Percentiles rank a stretch among this genome's conserved stretches.
Evolutionary conservation across 2,113 vertebrate genomes (phyloP).

Genomic region (Onychostruthus taczanowskii): DNA sequence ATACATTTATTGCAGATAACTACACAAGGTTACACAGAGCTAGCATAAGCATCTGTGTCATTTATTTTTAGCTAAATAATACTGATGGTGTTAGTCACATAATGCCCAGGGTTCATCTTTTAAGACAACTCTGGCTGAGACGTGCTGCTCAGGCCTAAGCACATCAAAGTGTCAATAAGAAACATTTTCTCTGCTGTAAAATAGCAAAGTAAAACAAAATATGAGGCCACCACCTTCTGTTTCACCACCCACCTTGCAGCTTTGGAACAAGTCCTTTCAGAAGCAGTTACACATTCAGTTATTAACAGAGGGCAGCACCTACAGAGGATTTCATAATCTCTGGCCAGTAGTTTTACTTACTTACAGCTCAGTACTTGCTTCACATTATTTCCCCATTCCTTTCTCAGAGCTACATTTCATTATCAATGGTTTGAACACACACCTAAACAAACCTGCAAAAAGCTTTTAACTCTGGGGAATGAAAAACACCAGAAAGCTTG

Average conservation of each 20-base stretch:
- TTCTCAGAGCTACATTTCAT: not conserved
- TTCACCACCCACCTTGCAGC: not conserved
- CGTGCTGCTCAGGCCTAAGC: not conserved
- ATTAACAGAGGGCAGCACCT: not conserved
- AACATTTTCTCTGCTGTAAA: not conserved
- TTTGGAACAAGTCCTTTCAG: not conserved
- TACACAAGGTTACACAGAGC: not conserved
- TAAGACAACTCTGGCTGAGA: not conserved
- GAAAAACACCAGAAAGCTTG: not conserved
- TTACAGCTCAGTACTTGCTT: not conserved
- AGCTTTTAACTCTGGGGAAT: not conserved
- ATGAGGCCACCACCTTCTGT: not conserved
- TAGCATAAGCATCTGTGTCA: not conserved
- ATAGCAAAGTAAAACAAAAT: not conserved
- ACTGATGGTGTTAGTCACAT: not conserved
- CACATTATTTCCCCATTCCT: not conserved
- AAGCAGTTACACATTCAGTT: not conserved
- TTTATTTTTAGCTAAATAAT: not conserved
- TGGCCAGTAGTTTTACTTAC: not conserved
- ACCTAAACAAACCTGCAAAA: not conserved
- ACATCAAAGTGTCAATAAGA: not conserved
- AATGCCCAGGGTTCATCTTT: not conserved
- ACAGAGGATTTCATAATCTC: not conserved
- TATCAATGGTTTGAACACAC: not conserved
- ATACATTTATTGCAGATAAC: not conserved